Evolutionary conservation across 2,797 vertebrate genomes (phyloP), one percentile per base, ranked within the genome.

Genomic region (Squalus acanthias): DNA sequence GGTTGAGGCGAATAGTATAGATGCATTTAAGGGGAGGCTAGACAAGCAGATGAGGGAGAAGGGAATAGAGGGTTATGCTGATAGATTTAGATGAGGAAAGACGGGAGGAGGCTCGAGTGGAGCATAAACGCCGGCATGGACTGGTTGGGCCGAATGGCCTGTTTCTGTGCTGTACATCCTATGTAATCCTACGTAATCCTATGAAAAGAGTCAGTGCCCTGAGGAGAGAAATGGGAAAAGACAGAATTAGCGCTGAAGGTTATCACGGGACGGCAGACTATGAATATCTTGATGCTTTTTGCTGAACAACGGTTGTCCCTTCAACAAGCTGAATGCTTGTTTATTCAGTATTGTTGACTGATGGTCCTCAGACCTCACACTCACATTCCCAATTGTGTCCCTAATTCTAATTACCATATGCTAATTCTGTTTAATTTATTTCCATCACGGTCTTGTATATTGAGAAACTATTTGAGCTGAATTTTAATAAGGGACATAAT

Each of bases 371-470:
- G 53, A 39, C 39, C 39, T 39, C 39, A 39, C 5, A 57, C 53
- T 57, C 76, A 82, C 13, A 82, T 39, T 82, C n/a, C n/a, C n/a
- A 39, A 82, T 39, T 82, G n/a, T 39, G n/a, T 39, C 13, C 13
- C 2, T 82, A 79, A 82, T 82, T 39, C n/a, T 2, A 82, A 39
- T 39, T 82, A 17, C 76, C 0, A 12, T 82, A 82, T 82, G 76
- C 76, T 82, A 82, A 82, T 82, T 39, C 76, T 20, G 76, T 82
- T 82, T 82, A 82, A 82, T 82, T 82, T 82, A 82, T 82, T 82
- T 82, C 76, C 76, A 20, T 82, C n/a, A 17, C n/a, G n/a, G 17
- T 82, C 13, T 5, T 39, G 76, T 39, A 33, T n/a, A 76, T 24
- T 76, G 74, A 82, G n/a, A 39, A 82, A 82, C 13, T 15, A 79